phyloP scores from a whole-genome alignment of 2,888 invertebrate genomes.

The Megamerina dolium region DNA sequence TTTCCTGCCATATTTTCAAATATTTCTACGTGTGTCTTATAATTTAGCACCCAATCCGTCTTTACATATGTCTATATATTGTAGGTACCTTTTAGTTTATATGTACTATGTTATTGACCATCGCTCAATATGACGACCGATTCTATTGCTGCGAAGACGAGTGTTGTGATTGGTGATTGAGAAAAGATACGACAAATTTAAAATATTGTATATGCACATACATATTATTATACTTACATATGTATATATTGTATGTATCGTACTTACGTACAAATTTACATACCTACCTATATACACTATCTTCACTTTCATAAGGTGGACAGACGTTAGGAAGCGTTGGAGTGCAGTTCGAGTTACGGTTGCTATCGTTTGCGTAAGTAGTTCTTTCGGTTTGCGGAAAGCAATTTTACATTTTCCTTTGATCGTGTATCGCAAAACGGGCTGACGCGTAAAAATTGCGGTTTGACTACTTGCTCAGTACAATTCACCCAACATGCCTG shows the following conservation, averaged over 20 bases:
- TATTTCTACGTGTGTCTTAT: too few relatives aligned
- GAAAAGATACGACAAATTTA: background rate
- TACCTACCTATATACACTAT: background rate
- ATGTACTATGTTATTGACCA: too few relatives aligned
- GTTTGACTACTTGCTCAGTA: too few relatives aligned
- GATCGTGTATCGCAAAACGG: background rate
- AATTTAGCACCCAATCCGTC: too few relatives aligned
- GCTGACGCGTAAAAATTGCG: conserved; percentile 1
- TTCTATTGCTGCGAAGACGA: background rate
- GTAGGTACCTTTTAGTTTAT: too few relatives aligned
- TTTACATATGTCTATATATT: too few relatives aligned
- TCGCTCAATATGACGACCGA: too few relatives aligned
- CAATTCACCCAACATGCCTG: too few relatives aligned
- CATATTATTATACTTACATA: background rate
- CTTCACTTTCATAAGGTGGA: background rate
- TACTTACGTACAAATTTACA: background rate
- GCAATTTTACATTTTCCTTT: too few relatives aligned
- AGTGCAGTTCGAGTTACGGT: conserved; percentile 1
- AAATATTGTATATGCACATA: background rate
- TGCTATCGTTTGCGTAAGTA: background rate
- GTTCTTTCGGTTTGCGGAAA: background rate
- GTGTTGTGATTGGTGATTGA: too few relatives aligned
- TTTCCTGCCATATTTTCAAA: too few relatives aligned
- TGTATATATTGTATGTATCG: background rate
- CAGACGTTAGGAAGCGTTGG: background rate